These are phyloP conservation scores for Myotis brandtii DNA, from an alignment of 2,113 vertebrate species.

Conservation along the genomic window DNA sequence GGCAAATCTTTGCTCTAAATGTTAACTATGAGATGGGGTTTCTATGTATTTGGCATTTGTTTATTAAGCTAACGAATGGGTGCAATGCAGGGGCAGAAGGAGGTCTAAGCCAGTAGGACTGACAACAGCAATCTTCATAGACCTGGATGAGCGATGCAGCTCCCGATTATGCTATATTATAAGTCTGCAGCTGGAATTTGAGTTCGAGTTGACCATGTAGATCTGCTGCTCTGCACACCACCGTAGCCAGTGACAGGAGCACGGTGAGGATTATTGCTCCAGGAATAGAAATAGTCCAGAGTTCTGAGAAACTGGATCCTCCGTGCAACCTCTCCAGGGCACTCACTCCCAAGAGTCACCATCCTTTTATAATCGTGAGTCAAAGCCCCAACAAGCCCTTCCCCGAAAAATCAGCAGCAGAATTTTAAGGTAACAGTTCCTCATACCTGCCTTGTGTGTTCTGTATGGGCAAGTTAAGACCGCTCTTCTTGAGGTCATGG, in stretches of 20 bases:
- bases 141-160: background rate
- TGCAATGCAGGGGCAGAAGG: background rate
- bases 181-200: background rate
- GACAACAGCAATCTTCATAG: background rate
- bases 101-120: background rate
- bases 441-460: background rate
- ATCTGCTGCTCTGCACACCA: conserved; percentile 25
- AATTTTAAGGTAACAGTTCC: background rate
- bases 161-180: background rate
- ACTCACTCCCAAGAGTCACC: background rate
- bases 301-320: conserved; percentile 55
- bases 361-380: conserved; percentile 22
- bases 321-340: background rate
- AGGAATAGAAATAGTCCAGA: conserved; percentile 76
- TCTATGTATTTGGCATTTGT: background rate
- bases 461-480: background rate
- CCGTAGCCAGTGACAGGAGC: background rate
- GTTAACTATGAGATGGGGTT: background rate
- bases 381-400: background rate
- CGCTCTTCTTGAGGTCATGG: background rate
- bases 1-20: background rate
- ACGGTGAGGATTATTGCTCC: background rate
- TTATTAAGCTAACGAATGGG: background rate
- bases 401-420: background rate
- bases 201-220: background rate